Evolutionary conservation across 1,140 invertebrate genomes (phyloP).

Genomic region (Drosophila ohnishii): DNA sequence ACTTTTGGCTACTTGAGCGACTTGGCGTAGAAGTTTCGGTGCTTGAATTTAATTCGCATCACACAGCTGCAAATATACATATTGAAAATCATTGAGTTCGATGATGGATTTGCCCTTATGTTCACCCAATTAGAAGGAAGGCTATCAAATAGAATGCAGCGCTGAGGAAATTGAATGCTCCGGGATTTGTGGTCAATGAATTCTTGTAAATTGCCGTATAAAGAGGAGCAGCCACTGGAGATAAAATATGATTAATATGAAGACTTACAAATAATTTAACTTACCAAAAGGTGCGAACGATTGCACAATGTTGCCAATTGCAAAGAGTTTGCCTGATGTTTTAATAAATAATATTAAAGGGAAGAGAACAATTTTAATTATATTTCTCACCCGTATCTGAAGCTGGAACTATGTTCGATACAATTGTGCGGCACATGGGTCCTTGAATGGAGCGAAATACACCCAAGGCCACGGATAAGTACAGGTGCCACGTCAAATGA

Average conservation of each 20-base stretch:
- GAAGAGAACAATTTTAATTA: neutral
- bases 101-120: neutral
- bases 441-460: slow-evolving; percentile 85
- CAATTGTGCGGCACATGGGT: slow-evolving; percentile 86
- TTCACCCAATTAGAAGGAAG: slow-evolving; percentile 84
- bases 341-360: neutral
- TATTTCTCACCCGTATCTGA: slow-evolving; percentile 86
- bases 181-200: slow-evolving; percentile 84
- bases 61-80: slow-evolving; percentile 58
- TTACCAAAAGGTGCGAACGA: slow-evolving; percentile 84
- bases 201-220: slow-evolving; percentile 86
- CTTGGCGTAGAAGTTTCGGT: slow-evolving; percentile 67
- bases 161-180: slow-evolving; percentile 85
- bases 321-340: slow-evolving; percentile 85
- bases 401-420: slow-evolving; percentile 87
- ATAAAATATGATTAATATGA: slow-evolving; percentile 1
- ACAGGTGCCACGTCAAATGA: slow-evolving; percentile 86
- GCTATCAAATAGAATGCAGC: slow-evolving; percentile 80
- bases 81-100: slow-evolving; percentile 7
- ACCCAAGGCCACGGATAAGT: slow-evolving; percentile 83
- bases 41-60: slow-evolving; percentile 62
- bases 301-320: slow-evolving; percentile 86
- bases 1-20: slow-evolving; percentile 56
- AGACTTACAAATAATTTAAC: neutral
- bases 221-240: slow-evolving; percentile 84